phyloP scores from a whole-genome alignment of 2,797 vertebrate genomes.

The Poliocrania exsul region DNA sequence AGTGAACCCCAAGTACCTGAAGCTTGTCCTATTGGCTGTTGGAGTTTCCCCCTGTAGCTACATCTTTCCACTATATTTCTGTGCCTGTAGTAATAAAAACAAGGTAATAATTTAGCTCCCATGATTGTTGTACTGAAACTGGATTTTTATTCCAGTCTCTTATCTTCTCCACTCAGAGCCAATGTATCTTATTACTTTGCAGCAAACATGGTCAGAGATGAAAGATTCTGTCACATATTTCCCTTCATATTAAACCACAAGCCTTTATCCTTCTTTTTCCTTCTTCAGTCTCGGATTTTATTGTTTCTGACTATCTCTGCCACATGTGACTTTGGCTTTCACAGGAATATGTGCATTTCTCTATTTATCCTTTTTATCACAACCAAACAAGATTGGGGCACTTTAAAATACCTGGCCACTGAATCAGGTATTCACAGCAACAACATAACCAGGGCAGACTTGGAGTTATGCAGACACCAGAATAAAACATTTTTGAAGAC shows the following conservation, averaged over 20 bases:
- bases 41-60: neutral
- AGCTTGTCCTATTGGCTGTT: neutral
- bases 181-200: constrained; percentile 67
- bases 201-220: constrained; percentile 71
- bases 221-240: constrained; percentile 73
- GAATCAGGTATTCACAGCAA: constrained; percentile 67
- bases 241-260: constrained; percentile 64
- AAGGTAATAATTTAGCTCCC: constrained; percentile 55
- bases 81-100: constrained; percentile 29
- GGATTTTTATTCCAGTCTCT: constrained; percentile 63
- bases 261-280: constrained; percentile 61
- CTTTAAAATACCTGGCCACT: constrained; percentile 61
- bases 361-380: constrained; percentile 71
- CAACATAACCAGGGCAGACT: constrained; percentile 11
- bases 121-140: constrained; percentile 1
- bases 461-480: neutral
- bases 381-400: constrained; percentile 52
- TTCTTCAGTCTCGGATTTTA: constrained; percentile 65
- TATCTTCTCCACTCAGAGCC: constrained; percentile 70
- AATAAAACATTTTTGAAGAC: neutral
- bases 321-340: constrained; percentile 63
- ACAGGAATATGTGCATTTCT: constrained; percentile 50
- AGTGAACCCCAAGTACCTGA: neutral
- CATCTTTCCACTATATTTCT: neutral
- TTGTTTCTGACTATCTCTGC: constrained; percentile 73